These are phyloP conservation scores for Antennarius maculatus DNA, from an alignment of 2,797 vertebrate species.

Conservation along the genomic window DNA sequence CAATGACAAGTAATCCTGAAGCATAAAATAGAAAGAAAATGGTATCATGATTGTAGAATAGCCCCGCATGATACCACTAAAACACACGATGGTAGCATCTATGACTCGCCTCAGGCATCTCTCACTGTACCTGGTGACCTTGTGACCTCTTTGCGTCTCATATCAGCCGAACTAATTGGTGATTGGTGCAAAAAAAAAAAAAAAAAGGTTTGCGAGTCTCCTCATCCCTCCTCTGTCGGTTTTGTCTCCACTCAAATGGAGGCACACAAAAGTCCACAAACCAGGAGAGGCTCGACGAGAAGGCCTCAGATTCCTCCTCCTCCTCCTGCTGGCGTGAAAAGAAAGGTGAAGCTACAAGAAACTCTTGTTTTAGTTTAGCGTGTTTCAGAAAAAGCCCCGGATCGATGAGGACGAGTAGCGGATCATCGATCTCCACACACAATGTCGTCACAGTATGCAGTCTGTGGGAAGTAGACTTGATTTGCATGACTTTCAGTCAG, in stretches of 20 bases:
- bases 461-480: conserved; percentile 69
- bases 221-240: background rate
- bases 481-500: conserved; percentile 63
- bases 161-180: conserved; percentile 18
- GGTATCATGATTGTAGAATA: conserved; percentile 52
- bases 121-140: conserved; percentile 44
- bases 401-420: conserved; percentile 11
- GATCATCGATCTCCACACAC: conserved; percentile 29
- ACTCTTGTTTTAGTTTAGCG: conserved; percentile 4
- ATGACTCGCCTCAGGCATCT: conserved; percentile 16
- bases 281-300: background rate
- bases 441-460: conserved; percentile 72
- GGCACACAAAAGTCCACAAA: background rate
- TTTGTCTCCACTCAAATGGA: background rate
- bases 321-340: background rate
- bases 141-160: conserved; percentile 36
- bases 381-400: background rate
- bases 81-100: conserved; percentile 17
- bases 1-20: conserved; percentile 4
- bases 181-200: conserved; percentile 43
- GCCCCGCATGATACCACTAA: conserved; percentile 54
- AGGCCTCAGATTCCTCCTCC: too few relatives aligned
- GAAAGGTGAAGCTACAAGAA: conserved; percentile 23
- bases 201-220: too few relatives aligned
- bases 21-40: conserved; percentile 38